Base-by-base conservation (phyloP, 2,797 vertebrate genomes). In the Chiloscyllium punctatum region DNA sequence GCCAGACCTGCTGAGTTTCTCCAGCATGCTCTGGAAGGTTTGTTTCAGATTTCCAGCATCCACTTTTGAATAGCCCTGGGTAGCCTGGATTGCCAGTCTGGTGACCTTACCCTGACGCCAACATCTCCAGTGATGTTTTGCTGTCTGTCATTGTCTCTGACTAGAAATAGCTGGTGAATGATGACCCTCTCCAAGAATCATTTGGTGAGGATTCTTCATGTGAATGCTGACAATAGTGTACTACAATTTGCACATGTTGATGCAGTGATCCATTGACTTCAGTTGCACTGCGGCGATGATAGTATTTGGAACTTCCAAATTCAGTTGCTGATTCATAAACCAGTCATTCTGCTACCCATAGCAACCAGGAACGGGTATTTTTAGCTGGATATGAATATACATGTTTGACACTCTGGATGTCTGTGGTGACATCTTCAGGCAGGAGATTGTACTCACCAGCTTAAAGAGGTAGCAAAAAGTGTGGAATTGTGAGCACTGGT, bases 401-500 rank as follows among this genome's bases (percentile, higher is more conserved):
- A 25, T 69, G 37, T 42, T 92, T 69, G 90, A 37, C 33, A 25
- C 90, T 37, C 62, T 25, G n/a, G 74, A 21, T 92, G 66, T 69
- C 37, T 69, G 90, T 69, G 62, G n/a, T 92, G 90, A 92, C 90
- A 92, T 92, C 62, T 68, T 92, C n/a, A 92, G 90, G 90, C 66
- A 69, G 66, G 90, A 37, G 21, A 42, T 68, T 92, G 90, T 42
- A 37, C 27, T 69, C 16, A 18, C 9, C 66, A 37, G n/a, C 8
- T 92, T 92, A 42, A 7, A 21, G 69, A 69, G 37, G 18, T 69
- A 13, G 69, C 37, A 68, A 23, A 68, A 92, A 2, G 42, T 68
- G 8, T 7, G n/a, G 62, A 37, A 21, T 62, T 62, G n/a, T 62
- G 18, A 62, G 15, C 53, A n/a, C 57, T 6, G 30, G 53, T 30